Percentiles rank a stretch among this genome's conserved stretches.
phyloP scores from a whole-genome alignment of 2,888 invertebrate genomes.

The Pristionchus japonicus region DNA sequence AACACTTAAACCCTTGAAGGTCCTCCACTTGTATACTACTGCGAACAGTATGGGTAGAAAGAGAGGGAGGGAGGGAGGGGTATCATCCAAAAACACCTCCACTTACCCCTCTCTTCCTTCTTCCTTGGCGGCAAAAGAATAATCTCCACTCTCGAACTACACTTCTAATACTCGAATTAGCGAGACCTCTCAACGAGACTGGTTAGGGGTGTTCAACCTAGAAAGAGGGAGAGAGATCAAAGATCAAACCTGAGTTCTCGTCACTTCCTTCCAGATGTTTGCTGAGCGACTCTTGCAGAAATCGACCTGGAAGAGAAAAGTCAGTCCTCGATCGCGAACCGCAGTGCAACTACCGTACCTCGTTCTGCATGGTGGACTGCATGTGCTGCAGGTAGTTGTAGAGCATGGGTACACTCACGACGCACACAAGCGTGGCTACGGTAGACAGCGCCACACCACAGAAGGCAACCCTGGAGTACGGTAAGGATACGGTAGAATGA shows the following conservation, averaged over 20 bases:
- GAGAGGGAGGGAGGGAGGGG: not conserved
- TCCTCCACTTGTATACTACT: slow-evolving; percentile 30
- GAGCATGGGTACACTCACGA: slow-evolving; percentile 42
- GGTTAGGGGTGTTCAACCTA: not conserved
- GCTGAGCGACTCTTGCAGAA: slow-evolving; percentile 46
- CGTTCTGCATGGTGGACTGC: slow-evolving; percentile 44
- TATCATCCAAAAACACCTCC: slow-evolving; percentile 28
- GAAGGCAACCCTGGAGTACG: slow-evolving; percentile 44
- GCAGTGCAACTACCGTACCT: slow-evolving; percentile 1
- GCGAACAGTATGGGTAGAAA: not conserved
- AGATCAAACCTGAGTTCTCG: slow-evolving; percentile 45
- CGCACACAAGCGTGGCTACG: slow-evolving; percentile 35
- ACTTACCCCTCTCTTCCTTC: not conserved
- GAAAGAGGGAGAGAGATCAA: not conserved
- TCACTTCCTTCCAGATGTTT: slow-evolving; percentile 47
- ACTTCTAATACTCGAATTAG: slow-evolving; percentile 34
- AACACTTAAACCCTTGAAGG: slow-evolving; percentile 32
- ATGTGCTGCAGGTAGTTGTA: slow-evolving; percentile 47
- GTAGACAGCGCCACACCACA: slow-evolving; percentile 45
- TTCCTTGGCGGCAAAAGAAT: not conserved
- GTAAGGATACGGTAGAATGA: not conserved
- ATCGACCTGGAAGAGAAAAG: slow-evolving; percentile 23
- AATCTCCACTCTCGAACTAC: slow-evolving; percentile 34
- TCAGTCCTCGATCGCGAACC: not conserved
- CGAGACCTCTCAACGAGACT: not conserved